These are phyloP conservation scores for Eutolmus rufibarbis DNA, from an alignment of 2,888 invertebrate species.

Conservation along the genomic window DNA sequence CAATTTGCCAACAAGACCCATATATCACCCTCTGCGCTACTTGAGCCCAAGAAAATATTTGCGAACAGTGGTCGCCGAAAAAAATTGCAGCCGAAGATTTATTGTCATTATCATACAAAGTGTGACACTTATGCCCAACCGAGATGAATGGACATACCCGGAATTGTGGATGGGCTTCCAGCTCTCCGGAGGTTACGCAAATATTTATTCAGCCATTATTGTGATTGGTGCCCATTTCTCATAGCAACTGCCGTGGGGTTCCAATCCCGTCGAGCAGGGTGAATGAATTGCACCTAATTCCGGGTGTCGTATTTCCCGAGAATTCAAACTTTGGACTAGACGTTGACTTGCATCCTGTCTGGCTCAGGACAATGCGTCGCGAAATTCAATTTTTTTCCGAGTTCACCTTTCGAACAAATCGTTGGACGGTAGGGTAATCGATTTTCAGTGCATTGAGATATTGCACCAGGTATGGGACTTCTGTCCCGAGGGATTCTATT, in stretches of 20 bases:
- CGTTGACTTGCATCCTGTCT: neutral
- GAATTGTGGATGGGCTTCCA: neutral
- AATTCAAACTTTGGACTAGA: neutral
- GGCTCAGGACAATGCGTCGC: neutral
- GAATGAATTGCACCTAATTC: neutral
- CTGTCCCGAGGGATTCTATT: neutral
- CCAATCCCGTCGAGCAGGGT: neutral
- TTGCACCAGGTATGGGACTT: neutral
- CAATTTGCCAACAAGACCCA: neutral
- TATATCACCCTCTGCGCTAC: neutral
- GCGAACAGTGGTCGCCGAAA: neutral
- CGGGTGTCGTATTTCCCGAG: neutral
- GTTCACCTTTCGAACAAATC: neutral
- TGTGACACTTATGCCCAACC: neutral
- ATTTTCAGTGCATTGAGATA: neutral
- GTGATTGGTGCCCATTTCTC: constrained; percentile 44
- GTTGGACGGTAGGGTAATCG: neutral
- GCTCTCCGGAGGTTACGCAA: constrained; percentile 18
- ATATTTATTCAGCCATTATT: constrained; percentile 45
- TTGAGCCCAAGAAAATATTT: neutral
- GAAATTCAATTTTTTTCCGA: neutral
- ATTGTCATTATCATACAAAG: constrained; percentile 14
- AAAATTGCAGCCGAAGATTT: neutral
- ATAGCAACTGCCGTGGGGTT: neutral
- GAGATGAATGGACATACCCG: neutral